A percentile compares a stretch with the other conserved stretches of the same genome.
phyloP scores from a whole-genome alignment of 2,797 vertebrate genomes.

The Lithobates pipiens region DNA sequence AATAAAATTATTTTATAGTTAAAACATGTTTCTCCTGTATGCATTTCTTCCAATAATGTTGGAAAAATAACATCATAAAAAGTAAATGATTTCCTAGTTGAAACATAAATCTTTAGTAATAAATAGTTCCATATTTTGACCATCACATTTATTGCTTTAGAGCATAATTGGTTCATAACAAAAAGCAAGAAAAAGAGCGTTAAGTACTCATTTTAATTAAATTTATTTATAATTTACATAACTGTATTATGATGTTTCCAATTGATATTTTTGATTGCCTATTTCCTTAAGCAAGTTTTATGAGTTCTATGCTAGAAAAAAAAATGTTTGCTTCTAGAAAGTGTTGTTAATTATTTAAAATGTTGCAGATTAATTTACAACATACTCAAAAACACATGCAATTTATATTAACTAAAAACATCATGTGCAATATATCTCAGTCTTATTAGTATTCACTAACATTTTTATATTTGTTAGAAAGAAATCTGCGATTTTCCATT shows the following conservation, averaged over 20 bases:
- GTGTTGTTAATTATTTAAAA: neutral
- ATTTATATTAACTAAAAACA: neutral
- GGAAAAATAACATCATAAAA: neutral
- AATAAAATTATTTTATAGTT: neutral
- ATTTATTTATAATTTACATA: conserved; percentile 40
- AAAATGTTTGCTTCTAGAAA: conserved; percentile 1
- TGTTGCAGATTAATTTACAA: neutral
- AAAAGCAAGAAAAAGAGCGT: conserved; percentile 1
- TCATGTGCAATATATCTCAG: neutral
- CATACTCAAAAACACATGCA: neutral
- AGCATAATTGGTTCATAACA: conserved; percentile 39
- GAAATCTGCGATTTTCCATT: too few species aligned
- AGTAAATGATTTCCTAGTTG: neutral
- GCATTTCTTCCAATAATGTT: neutral
- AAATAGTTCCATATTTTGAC: conserved; percentile 26
- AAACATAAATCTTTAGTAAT: conserved; percentile 11
- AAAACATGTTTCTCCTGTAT: neutral
- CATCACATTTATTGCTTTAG: conserved; percentile 23
- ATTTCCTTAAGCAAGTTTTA: conserved; percentile 25
- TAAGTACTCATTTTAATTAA: conserved; percentile 45
- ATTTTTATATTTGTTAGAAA: neutral
- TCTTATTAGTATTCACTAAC: neutral
- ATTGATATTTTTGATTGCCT: conserved; percentile 28
- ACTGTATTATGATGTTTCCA: conserved; percentile 29
- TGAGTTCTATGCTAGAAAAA: neutral